These are phyloP conservation scores for Semotilus atromaculatus DNA, from an alignment of 2,797 vertebrate species.

Conservation along the genomic window DNA sequence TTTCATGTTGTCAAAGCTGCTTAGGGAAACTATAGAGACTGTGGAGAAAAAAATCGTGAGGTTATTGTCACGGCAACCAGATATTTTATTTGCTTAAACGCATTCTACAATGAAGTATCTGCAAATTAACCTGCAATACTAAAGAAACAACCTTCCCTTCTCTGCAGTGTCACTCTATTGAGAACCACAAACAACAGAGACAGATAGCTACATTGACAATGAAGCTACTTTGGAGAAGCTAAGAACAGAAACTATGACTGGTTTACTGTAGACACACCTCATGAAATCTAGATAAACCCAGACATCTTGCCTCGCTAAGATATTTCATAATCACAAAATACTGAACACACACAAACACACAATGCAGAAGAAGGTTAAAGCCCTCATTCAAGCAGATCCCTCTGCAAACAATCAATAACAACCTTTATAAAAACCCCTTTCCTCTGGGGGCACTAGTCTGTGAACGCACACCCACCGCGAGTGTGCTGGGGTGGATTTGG, in stretches of 20 bases:
- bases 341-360: constrained; percentile 25
- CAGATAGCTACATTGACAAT: neutral
- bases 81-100: neutral
- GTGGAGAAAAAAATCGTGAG: neutral
- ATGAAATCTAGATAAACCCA: neutral
- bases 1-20: neutral
- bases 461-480: constrained; percentile 18
- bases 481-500: constrained; percentile 7
- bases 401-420: constrained; percentile 52
- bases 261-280: neutral
- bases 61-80: neutral
- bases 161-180: neutral
- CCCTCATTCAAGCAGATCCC: constrained; percentile 70
- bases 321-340: neutral
- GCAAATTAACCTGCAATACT: neutral
- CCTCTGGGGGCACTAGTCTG: constrained; percentile 47
- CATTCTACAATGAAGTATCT: neutral
- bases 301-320: neutral
- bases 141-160: neutral
- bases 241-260: neutral
- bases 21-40: neutral
- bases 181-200: constrained; percentile 11
- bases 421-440: constrained; percentile 29
- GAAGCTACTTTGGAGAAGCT: neutral
- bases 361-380: constrained; percentile 69